Evolutionary conservation across 1,140 invertebrate species (phyloP).

Genomic region (Drosophila suzukii): DNA sequence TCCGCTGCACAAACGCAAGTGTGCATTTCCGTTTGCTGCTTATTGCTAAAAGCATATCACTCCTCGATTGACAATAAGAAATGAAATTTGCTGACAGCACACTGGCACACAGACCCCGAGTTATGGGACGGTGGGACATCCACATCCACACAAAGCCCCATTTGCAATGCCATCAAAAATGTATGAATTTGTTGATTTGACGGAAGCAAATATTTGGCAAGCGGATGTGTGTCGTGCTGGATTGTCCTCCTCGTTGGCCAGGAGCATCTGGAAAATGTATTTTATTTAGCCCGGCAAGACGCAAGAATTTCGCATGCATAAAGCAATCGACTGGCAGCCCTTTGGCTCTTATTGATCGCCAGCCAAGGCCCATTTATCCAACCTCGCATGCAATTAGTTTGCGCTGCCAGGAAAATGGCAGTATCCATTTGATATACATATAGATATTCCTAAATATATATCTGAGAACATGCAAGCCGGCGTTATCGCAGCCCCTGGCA

Average conservation of each 20-base stretch:
- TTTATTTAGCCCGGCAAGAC: constrained; percentile 23
- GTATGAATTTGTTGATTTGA: constrained; percentile 78
- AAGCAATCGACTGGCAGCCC: constrained; percentile 31
- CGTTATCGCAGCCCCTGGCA: constrained; percentile 25
- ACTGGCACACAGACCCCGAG: constrained; percentile 17
- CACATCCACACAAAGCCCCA: constrained; percentile 37
- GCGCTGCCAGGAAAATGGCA: constrained; percentile 27
- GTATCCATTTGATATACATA: too few relatives aligned
- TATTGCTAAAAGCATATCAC: constrained; percentile 60
- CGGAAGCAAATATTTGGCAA: constrained; percentile 74
- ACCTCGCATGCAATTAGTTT: constrained; percentile 52
- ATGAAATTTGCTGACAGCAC: constrained; percentile 55
- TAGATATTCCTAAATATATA: constrained; percentile 5
- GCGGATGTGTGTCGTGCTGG: constrained; percentile 48
- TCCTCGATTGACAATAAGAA: constrained; percentile 69
- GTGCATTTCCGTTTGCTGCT: constrained; percentile 64
- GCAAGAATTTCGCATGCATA: constrained; percentile 40
- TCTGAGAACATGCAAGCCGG: constrained; percentile 9
- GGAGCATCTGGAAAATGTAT: constrained; percentile 38
- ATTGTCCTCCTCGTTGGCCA: constrained; percentile 18
- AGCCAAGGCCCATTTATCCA: constrained; percentile 23
- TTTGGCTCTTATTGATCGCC: constrained; percentile 24
- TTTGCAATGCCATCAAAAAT: constrained; percentile 71
- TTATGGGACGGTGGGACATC: not conserved
- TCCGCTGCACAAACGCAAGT: constrained; percentile 57